Evolutionary conservation across 2,888 invertebrate genomes (phyloP).

Genomic region (Syrista parreyssii): DNA sequence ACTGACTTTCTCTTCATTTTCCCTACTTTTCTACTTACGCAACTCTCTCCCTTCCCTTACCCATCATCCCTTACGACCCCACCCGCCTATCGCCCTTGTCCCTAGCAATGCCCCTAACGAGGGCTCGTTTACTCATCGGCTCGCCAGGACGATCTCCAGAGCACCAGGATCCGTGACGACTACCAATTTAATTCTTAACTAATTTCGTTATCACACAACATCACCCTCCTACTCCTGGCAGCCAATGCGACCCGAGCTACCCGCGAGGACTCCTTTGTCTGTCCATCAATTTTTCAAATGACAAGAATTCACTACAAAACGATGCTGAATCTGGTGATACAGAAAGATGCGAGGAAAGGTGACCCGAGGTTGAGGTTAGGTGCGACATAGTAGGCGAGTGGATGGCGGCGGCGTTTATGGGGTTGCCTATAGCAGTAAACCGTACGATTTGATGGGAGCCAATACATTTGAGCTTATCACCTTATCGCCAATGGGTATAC

Average conservation of each 20-base stretch:
- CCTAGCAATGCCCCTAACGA: background rate
- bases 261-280: too few species aligned
- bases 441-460: conserved; percentile 64
- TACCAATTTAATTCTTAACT: background rate
- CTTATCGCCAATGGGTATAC: conserved; percentile 62
- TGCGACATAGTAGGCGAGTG: conserved; percentile 18
- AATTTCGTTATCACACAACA: background rate
- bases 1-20: background rate
- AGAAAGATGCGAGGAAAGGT: background rate
- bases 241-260: background rate
- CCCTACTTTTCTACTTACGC: background rate
- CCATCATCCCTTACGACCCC: background rate
- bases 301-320: background rate
- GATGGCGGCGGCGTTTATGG: conserved; percentile 53
- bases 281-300: too few species aligned
- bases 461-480: conserved; percentile 66
- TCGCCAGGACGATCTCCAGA: background rate
- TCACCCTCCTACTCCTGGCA: background rate
- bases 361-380: conserved; percentile 24
- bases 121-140: background rate
- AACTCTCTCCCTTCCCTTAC: background rate
- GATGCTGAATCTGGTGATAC: background rate
- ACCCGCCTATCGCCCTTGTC: background rate
- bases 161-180: background rate
- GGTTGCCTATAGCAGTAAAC: conserved; percentile 58